Percentiles rank a stretch among this genome's conserved stretches.
phyloP scores from a whole-genome alignment of 2,888 invertebrate genomes.

The Drosophila longiperda region DNA sequence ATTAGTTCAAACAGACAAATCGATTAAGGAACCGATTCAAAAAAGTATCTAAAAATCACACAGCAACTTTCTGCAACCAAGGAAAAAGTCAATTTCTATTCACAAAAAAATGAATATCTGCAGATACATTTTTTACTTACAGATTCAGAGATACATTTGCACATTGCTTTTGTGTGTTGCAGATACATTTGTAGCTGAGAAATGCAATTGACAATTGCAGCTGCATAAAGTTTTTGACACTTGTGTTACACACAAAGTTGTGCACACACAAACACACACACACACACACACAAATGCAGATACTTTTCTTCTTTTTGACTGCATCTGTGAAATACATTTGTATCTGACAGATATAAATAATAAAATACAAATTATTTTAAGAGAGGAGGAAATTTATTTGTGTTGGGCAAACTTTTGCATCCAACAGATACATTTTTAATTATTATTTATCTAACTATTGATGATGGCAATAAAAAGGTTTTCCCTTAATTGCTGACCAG shows the following conservation, averaged over 20 bases:
- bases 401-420: not conserved
- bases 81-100: not conserved
- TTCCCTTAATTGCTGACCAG: not conserved
- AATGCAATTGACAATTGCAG: slow-evolving; percentile 3
- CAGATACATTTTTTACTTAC: not conserved
- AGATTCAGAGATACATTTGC: not conserved
- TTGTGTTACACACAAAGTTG: not conserved
- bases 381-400: too few relatives aligned
- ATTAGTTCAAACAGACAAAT: not conserved
- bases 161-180: not conserved
- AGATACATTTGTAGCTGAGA: not conserved
- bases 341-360: not conserved
- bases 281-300: too few relatives aligned
- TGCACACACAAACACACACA: too few relatives aligned
- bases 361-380: not conserved
- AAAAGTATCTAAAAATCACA: not conserved
- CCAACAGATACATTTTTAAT: not conserved
- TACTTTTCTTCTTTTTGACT: not conserved
- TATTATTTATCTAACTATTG: not conserved
- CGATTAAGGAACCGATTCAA: not conserved
- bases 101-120: not conserved
- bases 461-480: not conserved
- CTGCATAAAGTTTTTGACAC: not conserved
- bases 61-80: not conserved
- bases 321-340: not conserved